Evolutionary conservation across 1,140 invertebrate species (phyloP).

Genomic region (Oppia nitens): DNA sequence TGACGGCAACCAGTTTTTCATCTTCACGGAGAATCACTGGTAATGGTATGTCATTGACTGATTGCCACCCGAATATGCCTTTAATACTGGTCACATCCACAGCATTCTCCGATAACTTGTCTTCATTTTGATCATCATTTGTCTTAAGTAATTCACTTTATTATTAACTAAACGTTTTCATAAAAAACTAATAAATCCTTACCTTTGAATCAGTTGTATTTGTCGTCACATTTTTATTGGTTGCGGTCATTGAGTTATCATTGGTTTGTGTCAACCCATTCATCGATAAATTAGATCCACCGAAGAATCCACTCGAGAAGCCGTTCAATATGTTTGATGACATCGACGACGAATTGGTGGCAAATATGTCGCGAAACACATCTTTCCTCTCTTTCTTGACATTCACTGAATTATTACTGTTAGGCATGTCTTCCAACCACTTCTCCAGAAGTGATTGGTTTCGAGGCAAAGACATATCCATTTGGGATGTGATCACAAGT

Average conservation of each 20-base stretch:
- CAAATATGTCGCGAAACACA: neutral
- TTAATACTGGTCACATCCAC: slow-evolving; percentile 58
- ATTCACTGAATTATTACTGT: neutral
- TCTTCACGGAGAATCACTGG: slow-evolving; percentile 65
- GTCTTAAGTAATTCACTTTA: no score
- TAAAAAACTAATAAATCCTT: neutral
- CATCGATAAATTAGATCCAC: neutral
- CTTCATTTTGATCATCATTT: neutral
- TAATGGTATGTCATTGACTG: slow-evolving; percentile 61
- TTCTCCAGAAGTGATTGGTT: slow-evolving; percentile 2
- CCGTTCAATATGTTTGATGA: neutral
- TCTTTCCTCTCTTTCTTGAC: slow-evolving; percentile 8
- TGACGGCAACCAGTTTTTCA: slow-evolving; percentile 73
- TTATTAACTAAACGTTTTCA: no score
- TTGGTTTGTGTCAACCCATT: no score
- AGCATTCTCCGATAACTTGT: slow-evolving; percentile 17
- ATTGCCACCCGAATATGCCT: slow-evolving; percentile 75
- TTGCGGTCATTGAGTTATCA: no score
- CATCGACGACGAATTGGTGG: neutral
- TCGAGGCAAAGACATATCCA: neutral
- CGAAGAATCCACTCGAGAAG: neutral
- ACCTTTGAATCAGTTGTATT: neutral
- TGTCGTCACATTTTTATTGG: no score
- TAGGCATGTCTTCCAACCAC: slow-evolving; percentile 12
- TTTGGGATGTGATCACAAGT: no score